These are phyloP conservation scores for Pontoporia blainvillei DNA, from an alignment of 2,113 vertebrate species.

Conservation along the genomic window DNA sequence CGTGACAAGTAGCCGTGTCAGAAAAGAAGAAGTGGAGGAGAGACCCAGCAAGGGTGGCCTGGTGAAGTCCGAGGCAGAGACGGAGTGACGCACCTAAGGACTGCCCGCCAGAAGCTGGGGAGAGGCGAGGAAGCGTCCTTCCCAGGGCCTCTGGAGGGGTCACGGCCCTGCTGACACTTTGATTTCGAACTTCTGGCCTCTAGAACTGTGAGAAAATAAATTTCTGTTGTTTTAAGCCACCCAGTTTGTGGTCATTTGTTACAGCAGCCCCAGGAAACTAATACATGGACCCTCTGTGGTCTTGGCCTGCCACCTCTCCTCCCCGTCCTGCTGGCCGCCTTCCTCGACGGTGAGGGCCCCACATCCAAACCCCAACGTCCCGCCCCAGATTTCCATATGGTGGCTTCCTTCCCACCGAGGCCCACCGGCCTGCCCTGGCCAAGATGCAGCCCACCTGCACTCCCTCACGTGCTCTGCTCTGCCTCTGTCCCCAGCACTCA, in stretches of 20 bases:
- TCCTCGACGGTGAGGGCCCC: background rate
- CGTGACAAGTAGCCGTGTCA: background rate
- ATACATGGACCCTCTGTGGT: accelerated
- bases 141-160: background rate
- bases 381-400: too few species aligned
- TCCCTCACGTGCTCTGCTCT: too few species aligned
- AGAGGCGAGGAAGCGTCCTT: accelerated
- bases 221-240: background rate
- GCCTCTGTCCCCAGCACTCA: accelerated
- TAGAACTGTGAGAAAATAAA: background rate
- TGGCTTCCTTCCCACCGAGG: accelerated
- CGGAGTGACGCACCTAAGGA: accelerated
- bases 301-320: background rate
- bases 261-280: background rate
- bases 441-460: background rate
- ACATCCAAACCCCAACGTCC: accelerated
- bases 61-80: accelerated
- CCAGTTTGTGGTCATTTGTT: background rate
- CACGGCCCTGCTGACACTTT: background rate
- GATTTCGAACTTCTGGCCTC: background rate
- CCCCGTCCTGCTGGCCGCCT: accelerated
- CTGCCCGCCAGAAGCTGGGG: accelerated
- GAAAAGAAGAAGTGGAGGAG: background rate
- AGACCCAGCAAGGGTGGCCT: background rate
- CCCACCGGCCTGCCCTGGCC: accelerated